Conservation (phyloP, 2,113 vertebrate genomes). For the Zosterops japonicus region DNA sequence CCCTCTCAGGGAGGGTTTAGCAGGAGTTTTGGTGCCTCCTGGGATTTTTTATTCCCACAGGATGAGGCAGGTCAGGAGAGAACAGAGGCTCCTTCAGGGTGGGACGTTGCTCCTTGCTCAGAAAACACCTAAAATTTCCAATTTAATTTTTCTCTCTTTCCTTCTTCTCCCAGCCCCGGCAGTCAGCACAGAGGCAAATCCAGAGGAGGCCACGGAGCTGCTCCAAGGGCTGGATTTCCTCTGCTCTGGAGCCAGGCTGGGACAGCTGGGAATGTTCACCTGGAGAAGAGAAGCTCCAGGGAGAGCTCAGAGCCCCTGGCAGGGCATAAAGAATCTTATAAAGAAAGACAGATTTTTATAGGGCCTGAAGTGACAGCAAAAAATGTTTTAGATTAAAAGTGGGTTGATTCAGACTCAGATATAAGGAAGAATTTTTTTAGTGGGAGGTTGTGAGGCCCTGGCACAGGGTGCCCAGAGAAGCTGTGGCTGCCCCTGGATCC, state of each 20-base stretch:
- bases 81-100: rapidly evolving
- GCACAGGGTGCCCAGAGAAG: not conserved
- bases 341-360: not conserved
- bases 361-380: not conserved
- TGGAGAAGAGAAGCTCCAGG: not conserved
- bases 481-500: not conserved
- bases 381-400: not conserved
- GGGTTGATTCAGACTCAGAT: not conserved
- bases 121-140: not conserved
- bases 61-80: no score
- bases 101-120: not conserved
- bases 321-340: not conserved
- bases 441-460: rapidly evolving
- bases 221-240: not conserved
- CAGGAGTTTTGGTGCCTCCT: not conserved
- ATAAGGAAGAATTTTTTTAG: not conserved
- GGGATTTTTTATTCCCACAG: not conserved
- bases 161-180: not conserved
- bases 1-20: rapidly evolving
- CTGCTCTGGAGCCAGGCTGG: not conserved
- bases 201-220: not conserved
- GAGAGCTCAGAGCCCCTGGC: not conserved
- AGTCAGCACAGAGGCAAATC: not conserved
- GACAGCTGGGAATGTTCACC: not conserved
- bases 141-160: rapidly evolving